Evolutionary conservation across 2,797 vertebrate genomes (phyloP), one percentile per base, ranked within the genome.

Genomic region (Cyclura pinguis): DNA sequence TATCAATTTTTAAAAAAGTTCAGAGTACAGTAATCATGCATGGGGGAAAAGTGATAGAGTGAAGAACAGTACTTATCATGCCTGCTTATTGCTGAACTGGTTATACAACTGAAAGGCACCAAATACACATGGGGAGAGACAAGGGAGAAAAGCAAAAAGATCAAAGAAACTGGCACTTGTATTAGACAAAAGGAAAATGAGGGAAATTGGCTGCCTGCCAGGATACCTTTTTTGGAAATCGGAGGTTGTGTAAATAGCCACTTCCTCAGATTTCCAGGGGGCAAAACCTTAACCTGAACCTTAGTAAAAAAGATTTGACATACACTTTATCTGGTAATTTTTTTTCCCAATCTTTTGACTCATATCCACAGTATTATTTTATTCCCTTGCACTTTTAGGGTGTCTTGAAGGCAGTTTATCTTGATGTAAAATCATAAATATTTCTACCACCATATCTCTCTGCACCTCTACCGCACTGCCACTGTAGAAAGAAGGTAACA

Each of bases 171-270:
- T 0, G 0, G 82, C 94, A 90, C 64, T 93, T 93, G 88, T 90
- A 89, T 93, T 69, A 5, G 2, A 84, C 84, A 93, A 73, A 80
- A 69, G 92, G 91, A 93, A 73, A 93, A 85, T 90, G 74, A 91
- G 88, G 90, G 87, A 92, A 94, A 74, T 84, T 94, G 94, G 96
- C 95, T 88, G 81, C 42, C 42, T 0, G 84, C 93, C 96, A 96
- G 89, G 78, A 76, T 80, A 69, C 38, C 52, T 95, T 96, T 89
- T 29, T 29, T 69, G 90, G 97, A 96, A 97, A 97, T 97, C 96
- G 92, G 90, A 89, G 94, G 91, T 93, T 95, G 89, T 94, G 93
- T 91, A 88, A 78, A 74, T n/a, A 67, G 92, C 92, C 88, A 91
- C 90, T 97, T 96, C 95, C 91, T 95, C 86, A 1, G 69, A 91